Evolutionary conservation across 1,140 invertebrate genomes (phyloP).

Genomic region (Calliphora vicina): DNA sequence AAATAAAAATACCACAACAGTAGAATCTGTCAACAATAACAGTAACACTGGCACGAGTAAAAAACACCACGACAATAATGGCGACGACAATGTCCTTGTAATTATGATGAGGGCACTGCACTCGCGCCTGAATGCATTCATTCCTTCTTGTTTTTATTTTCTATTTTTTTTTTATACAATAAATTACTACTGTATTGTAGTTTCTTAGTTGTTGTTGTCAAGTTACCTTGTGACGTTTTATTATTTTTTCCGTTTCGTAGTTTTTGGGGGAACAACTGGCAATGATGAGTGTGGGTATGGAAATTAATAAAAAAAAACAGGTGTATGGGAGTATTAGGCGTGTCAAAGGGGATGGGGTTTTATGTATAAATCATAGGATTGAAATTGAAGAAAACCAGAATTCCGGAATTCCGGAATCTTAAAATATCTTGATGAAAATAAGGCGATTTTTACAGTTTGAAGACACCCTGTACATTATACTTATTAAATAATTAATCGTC

Average conservation of each 20-base stretch:
- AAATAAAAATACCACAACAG: neutral
- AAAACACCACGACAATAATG: neutral
- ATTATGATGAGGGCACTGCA: constrained; percentile 15
- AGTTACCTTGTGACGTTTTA: constrained; percentile 1
- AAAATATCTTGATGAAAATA: too few species aligned
- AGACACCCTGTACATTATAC: too few species aligned
- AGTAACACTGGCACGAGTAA: neutral
- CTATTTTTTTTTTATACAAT: neutral
- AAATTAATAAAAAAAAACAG: neutral
- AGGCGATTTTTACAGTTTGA: too few species aligned
- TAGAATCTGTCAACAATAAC: too few species aligned
- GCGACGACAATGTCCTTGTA: constrained; percentile 4
- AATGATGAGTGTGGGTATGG: neutral
- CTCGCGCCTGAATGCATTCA: constrained; percentile 17
- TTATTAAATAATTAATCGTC: too few species aligned
- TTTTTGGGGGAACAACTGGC: neutral
- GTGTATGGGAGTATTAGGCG: neutral
- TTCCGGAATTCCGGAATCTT: too few species aligned
- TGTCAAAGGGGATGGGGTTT: too few species aligned
- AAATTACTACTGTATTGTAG: neutral
- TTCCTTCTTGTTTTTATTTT: neutral
- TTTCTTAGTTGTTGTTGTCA: neutral
- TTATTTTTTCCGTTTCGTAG: neutral
- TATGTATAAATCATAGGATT: too few species aligned
- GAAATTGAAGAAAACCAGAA: too few species aligned